phyloP scores from a whole-genome alignment of 2,113 vertebrate genomes.

The Sardina pilchardus region DNA sequence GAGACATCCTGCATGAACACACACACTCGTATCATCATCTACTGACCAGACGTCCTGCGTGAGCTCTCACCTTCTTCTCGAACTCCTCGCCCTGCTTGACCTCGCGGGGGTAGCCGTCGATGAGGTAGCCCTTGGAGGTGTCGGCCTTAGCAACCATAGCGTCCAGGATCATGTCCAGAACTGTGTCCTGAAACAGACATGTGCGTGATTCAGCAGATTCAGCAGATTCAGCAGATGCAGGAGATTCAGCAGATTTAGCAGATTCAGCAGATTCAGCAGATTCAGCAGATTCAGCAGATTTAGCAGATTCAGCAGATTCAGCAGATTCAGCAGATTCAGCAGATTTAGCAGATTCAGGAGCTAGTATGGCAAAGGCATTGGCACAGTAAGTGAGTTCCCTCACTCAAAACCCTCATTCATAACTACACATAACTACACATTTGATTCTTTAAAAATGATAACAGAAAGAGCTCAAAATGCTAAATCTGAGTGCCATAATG shows the following conservation, averaged over 20 bases:
- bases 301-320: too few species aligned
- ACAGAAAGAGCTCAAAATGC: too few species aligned
- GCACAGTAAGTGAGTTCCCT: background rate
- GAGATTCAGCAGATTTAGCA: background rate
- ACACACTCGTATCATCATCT: too few species aligned
- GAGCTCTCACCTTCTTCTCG: constrained; percentile 83
- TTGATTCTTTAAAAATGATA: background rate
- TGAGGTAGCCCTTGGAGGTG: constrained; percentile 90
- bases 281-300: background rate
- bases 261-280: background rate
- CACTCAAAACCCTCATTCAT: background rate
- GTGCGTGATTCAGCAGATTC: background rate
- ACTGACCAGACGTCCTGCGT: background rate
- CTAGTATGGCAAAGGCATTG: too few species aligned
- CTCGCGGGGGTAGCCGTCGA: constrained; percentile 95
- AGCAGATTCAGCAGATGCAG: background rate
- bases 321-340: background rate
- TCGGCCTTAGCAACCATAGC: constrained; percentile 93
- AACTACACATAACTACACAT: too few species aligned
- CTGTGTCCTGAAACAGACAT: constrained; percentile 80
- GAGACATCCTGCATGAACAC: too few species aligned
- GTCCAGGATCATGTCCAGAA: constrained; percentile 94
- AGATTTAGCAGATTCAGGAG: background rate
- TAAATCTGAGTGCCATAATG: too few species aligned
- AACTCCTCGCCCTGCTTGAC: constrained; percentile 97